Evolutionary conservation across 2,888 invertebrate genomes (phyloP).

Genomic region (Anticlea derivata): DNA sequence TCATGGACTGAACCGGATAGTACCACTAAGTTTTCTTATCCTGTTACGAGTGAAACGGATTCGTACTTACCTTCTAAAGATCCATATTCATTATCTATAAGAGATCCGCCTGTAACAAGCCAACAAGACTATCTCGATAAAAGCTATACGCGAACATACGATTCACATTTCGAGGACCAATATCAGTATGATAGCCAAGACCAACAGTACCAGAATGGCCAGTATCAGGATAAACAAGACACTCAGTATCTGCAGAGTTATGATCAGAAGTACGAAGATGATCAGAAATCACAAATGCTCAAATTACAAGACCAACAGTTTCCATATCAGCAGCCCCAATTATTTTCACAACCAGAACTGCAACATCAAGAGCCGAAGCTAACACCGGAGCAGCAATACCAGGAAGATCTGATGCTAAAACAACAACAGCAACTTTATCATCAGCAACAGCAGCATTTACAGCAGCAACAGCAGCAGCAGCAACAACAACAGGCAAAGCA

Average conservation of each 20-base stretch:
- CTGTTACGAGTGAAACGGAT: slow-evolving; percentile 63
- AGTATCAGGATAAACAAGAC: slow-evolving; percentile 46
- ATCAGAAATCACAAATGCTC: slow-evolving; percentile 45
- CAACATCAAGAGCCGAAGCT: slow-evolving; percentile 49
- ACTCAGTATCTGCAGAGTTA: slow-evolving; percentile 48
- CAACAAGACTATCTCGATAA: slow-evolving; percentile 62
- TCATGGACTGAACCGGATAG: slow-evolving; percentile 72
- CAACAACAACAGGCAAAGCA: slow-evolving; percentile 66
- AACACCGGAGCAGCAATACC: slow-evolving; percentile 45
- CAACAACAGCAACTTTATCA: slow-evolving; percentile 51
- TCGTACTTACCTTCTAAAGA: slow-evolving; percentile 61
- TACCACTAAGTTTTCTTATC: slow-evolving; percentile 66
- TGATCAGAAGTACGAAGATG: slow-evolving; percentile 44
- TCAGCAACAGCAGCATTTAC: slow-evolving; percentile 50
- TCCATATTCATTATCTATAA: slow-evolving; percentile 62
- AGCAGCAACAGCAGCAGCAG: slow-evolving; percentile 57
- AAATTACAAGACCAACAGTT: slow-evolving; percentile 52
- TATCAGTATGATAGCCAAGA: slow-evolving; percentile 46
- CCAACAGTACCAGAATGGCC: slow-evolving; percentile 47
- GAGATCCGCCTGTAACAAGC: slow-evolving; percentile 60
- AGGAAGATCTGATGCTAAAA: slow-evolving; percentile 44
- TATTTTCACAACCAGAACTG: slow-evolving; percentile 45
- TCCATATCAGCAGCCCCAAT: slow-evolving; percentile 44
- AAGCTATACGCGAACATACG: slow-evolving; percentile 55
- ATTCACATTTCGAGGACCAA: slow-evolving; percentile 48